Percentiles rank a stretch among this genome's conserved stretches.
Evolutionary conservation across 35 echinoderm and acorn worm species (phyloP).

Genomic region (Apostichopus californicus): DNA sequence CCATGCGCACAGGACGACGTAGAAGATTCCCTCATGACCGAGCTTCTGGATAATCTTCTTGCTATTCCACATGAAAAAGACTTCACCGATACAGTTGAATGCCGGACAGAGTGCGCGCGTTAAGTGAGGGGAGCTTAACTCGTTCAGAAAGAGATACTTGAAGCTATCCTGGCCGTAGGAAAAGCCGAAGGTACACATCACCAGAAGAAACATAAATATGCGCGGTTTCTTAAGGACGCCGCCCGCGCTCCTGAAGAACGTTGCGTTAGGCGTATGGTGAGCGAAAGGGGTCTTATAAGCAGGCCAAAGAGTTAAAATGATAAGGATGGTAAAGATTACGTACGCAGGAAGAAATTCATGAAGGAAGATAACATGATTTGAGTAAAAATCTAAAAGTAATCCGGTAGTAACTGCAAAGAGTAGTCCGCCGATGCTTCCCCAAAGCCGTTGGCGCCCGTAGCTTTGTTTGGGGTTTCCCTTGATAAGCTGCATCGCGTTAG

Average conservation of each 20-base stretch:
- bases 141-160: constrained; percentile 51
- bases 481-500: constrained; percentile 51
- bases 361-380: neutral
- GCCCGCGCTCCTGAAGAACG: constrained; percentile 38
- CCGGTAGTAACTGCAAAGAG: constrained; percentile 48
- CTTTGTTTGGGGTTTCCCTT: constrained; percentile 34
- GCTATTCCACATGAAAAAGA: constrained; percentile 66
- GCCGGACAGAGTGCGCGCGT: constrained; percentile 32
- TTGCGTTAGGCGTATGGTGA: constrained; percentile 27
- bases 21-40: constrained; percentile 65
- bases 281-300: constrained; percentile 24
- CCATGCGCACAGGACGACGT: constrained; percentile 44
- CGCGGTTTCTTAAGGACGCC: neutral
- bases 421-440: constrained; percentile 53
- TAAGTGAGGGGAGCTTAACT: constrained; percentile 35
- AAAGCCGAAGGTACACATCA: constrained; percentile 31
- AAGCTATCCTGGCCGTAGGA: constrained; percentile 44
- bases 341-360: constrained; percentile 49
- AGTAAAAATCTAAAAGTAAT: constrained; percentile 46
- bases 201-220: constrained; percentile 11
- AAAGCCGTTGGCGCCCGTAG: constrained; percentile 63
- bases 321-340: constrained; percentile 50
- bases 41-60: constrained; percentile 46
- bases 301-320: constrained; percentile 4
- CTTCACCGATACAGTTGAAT: constrained; percentile 57